These are phyloP conservation scores for Toxotes chatareus DNA, from an alignment of 2,113 vertebrate genomes.

Conservation along the genomic window DNA sequence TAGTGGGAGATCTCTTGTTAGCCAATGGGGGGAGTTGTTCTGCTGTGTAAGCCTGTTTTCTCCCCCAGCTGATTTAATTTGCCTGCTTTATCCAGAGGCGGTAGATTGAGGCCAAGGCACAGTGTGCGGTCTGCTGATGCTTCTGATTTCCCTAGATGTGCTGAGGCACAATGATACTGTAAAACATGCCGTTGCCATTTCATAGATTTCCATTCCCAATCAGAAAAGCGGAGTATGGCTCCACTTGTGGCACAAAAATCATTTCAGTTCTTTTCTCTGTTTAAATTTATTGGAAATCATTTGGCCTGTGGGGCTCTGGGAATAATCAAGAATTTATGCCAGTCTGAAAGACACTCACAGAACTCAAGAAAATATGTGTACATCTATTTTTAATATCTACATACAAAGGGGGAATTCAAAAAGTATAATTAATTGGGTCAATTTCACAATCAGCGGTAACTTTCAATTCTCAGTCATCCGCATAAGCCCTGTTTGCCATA, in stretches of 20 bases:
- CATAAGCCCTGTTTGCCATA: too few species aligned
- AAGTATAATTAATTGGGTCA: too few species aligned
- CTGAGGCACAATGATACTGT: conserved; percentile 46
- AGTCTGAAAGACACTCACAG: not conserved
- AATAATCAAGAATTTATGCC: conserved; percentile 16
- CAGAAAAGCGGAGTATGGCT: not conserved
- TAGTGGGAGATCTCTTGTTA: conserved; percentile 43
- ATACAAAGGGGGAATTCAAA: not conserved
- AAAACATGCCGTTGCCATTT: conserved; percentile 37
- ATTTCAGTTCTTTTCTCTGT: conserved; percentile 28
- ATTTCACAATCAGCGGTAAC: too few species aligned
- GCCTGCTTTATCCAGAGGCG: conserved; percentile 40
- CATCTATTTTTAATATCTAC: too few species aligned
- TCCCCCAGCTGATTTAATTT: conserved; percentile 44
- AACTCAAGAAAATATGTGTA: not conserved
- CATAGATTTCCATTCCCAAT: conserved; percentile 40
- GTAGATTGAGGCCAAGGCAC: conserved; percentile 45
- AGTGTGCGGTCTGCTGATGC: conserved; percentile 49
- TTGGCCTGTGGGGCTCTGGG: conserved; percentile 1
- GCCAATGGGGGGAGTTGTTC: conserved; percentile 55
- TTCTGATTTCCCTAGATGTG: conserved; percentile 68
- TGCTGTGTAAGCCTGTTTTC: conserved; percentile 47
- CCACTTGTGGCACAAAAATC: conserved; percentile 15
- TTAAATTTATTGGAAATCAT: conserved; percentile 50
- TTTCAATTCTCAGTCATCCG: too few species aligned